Evolutionary conservation across 30 jellyfish, hydroid and myxozoan species (phyloP), one percentile per base, ranked within the genome.

Genomic region (Aurelia aurita): DNA sequence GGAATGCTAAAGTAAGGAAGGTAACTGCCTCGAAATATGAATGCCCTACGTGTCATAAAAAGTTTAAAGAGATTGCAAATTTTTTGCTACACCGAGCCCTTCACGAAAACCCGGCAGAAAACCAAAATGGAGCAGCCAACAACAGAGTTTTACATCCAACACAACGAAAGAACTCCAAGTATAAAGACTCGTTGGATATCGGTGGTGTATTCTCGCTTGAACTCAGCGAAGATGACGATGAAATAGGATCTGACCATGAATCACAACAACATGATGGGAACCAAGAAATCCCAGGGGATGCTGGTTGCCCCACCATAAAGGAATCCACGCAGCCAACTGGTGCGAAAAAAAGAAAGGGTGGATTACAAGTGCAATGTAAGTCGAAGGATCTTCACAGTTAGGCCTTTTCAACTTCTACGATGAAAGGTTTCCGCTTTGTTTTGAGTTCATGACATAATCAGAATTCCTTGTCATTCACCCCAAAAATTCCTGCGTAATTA

Each of bases 241-340:
- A 75, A 53, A 31, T 18, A 23, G 45, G 44, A 51, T 44, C 64
- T 44, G 58, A 51, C 44, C 53, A 13, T 54, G 77, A 80, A 54
- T 53, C 69, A 63, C 75, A 80, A 72, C 82, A 58, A 20, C 83
- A 27, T 39, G 45, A n/a, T 13, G 54, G 20, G 47, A 34, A 26
- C 11, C 87, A 80, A 80, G 22, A 81, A 63, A 80, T 63, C 67
- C 90, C 67, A 22, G 74, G 32, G 15, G 43, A 62, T 29, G n/a
- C 22, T 58, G 44, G 20, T 51, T 67, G 58, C 62, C 85, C 77
- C 85, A 82, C 75, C 72, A 76, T 34, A 23, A 32, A 68, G 58
- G 68, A 82, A 67, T 77, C 79, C 91, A 39, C 70, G 60, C 91
- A 82, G 85, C 91, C 91, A 9, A 82, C 85, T 72, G 91, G 91